phyloP scores from a whole-genome alignment of 2,797 vertebrate genomes.

The Lepilemur ruficaudatus region DNA sequence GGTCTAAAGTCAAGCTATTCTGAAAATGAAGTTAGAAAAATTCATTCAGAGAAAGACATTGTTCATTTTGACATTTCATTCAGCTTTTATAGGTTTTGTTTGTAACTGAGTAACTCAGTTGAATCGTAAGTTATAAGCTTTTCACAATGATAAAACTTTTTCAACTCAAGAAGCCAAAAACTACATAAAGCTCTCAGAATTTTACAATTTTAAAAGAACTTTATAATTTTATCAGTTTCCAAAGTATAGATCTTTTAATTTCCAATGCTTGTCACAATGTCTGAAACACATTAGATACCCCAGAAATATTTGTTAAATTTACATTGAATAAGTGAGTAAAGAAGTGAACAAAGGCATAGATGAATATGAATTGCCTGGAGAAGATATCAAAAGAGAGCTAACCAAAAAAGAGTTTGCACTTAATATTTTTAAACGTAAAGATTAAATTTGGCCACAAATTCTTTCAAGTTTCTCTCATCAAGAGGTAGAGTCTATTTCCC shows the following conservation, averaged over 20 bases:
- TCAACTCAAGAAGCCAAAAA: conserved; percentile 53
- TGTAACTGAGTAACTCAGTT: conserved; percentile 51
- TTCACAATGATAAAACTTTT: conserved; percentile 73
- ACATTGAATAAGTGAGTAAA: background rate
- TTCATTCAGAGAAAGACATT: conserved; percentile 49
- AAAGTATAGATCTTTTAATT: background rate
- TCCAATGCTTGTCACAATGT: conserved; percentile 26
- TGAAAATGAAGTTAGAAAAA: conserved; percentile 62
- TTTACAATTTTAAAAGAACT: conserved; percentile 47
- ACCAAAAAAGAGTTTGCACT: background rate
- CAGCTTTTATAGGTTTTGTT: conserved; percentile 69
- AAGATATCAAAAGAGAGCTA: background rate
- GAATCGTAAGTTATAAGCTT: conserved; percentile 64
- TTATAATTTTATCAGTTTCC: conserved; percentile 15
- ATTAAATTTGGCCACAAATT: background rate
- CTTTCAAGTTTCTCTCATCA: background rate
- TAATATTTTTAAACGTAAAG: background rate
- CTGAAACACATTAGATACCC: background rate
- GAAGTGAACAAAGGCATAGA: conserved; percentile 39
- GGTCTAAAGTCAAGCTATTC: conserved; percentile 39
- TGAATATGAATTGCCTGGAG: background rate
- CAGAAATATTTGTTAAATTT: background rate
- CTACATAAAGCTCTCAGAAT: background rate
- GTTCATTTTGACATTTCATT: conserved; percentile 69
- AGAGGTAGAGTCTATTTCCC: background rate